Conservation (phyloP, 2,797 vertebrate species). For the Phylloscopus collybita region DNA sequence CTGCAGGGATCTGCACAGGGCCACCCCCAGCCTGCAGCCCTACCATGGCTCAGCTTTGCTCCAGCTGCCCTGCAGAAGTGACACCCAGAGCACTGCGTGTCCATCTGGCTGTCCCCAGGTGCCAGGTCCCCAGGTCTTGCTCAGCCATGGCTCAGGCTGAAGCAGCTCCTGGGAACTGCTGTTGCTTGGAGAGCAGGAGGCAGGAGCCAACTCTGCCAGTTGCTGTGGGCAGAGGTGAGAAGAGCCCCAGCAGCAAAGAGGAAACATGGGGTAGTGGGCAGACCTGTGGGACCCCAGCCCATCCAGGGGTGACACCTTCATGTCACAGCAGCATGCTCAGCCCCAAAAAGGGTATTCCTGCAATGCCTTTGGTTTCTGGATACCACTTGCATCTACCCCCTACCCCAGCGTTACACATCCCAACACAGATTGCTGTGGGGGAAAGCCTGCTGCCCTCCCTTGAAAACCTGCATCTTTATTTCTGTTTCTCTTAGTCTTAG, state of each 20-base stretch:
- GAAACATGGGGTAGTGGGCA: rapidly evolving
- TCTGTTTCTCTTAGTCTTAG: neutral
- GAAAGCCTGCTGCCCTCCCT: rapidly evolving
- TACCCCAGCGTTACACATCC: rapidly evolving
- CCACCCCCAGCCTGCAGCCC: neutral
- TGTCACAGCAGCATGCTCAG: neutral
- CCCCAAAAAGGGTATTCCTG: neutral
- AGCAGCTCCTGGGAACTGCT: neutral
- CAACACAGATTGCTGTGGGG: neutral
- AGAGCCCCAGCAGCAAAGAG: neutral
- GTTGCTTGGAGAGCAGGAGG: neutral
- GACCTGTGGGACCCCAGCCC: neutral
- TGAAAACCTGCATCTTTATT: neutral
- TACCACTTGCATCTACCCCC: neutral
- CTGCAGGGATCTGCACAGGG: neutral
- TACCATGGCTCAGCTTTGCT: neutral
- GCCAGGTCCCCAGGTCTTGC: neutral
- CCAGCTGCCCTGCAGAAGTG: neutral
- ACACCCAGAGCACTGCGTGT: rapidly evolving
- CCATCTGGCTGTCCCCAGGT: neutral
- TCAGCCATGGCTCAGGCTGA: neutral
- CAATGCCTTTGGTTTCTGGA: neutral
- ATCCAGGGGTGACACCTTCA: no score
- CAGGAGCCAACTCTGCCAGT: neutral
- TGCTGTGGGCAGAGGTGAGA: neutral